phyloP scores from a whole-genome alignment of 2,888 invertebrate genomes.

The Spisula solida region DNA sequence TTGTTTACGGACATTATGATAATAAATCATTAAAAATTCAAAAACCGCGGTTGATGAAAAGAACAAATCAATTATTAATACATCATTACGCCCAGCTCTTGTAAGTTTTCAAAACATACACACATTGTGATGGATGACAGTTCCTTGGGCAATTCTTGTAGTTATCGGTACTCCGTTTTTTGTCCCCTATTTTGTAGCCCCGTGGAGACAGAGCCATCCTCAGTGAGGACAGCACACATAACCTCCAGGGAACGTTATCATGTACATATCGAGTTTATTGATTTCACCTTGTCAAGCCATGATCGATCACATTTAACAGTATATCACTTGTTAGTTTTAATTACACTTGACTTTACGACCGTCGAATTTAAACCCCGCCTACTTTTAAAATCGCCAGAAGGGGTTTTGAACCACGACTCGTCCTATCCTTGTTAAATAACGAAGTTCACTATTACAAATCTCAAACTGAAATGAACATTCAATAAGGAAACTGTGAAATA shows the following conservation, averaged over 20 bases:
- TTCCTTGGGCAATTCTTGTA: not conserved
- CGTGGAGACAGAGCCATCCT: slow-evolving; percentile 4
- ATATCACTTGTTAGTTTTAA: slow-evolving; percentile 54
- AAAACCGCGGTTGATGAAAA: slow-evolving; percentile 33
- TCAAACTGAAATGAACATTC: slow-evolving; percentile 54
- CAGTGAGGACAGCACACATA: not conserved
- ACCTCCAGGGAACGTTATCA: slow-evolving; percentile 43
- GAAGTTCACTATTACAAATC: slow-evolving; percentile 51
- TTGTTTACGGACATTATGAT: slow-evolving; percentile 20
- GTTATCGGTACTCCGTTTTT: not conserved
- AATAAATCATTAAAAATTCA: slow-evolving; percentile 22
- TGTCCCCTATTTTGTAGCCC: not conserved
- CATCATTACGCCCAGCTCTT: slow-evolving; percentile 32
- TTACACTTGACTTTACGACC: slow-evolving; percentile 57
- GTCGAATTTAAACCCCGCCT: slow-evolving; percentile 55
- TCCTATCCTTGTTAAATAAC: slow-evolving; percentile 54
- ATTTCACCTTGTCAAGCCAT: slow-evolving; percentile 62
- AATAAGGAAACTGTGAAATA: slow-evolving; percentile 53
- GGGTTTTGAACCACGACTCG: slow-evolving; percentile 16
- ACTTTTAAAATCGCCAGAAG: slow-evolving; percentile 53
- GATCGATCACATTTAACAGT: slow-evolving; percentile 65
- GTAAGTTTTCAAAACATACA: slow-evolving; percentile 24
- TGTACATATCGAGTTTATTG: slow-evolving; percentile 59
- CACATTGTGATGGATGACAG: slow-evolving; percentile 22
- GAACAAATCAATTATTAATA: slow-evolving; percentile 36